Conservation (phyloP, 2,113 vertebrate species). For the Cromileptes altivelis region DNA sequence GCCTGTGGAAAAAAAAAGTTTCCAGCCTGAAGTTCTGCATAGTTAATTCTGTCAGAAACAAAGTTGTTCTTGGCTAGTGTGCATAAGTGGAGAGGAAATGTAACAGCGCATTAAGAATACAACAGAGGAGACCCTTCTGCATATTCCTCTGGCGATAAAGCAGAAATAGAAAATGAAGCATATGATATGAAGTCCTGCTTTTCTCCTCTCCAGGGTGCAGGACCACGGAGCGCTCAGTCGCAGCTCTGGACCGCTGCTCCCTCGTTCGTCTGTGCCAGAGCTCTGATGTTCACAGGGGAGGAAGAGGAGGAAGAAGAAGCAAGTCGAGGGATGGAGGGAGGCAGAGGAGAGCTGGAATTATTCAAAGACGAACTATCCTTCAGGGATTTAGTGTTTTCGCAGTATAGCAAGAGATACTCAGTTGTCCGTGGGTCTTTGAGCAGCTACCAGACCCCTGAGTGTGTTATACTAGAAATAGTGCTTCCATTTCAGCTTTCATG, state of each 20-base stretch:
- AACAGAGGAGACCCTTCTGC: constrained; percentile 64
- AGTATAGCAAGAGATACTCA: constrained; percentile 20
- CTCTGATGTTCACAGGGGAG: constrained; percentile 72
- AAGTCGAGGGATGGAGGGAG: constrained; percentile 36
- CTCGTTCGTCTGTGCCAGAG: constrained; percentile 56
- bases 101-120: constrained; percentile 76
- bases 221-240: constrained; percentile 47
- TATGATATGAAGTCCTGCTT: constrained; percentile 72
- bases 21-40: constrained; percentile 45
- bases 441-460: constrained; percentile 35
- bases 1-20: constrained; percentile 7
- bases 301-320: constrained; percentile 36
- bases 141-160: constrained; percentile 66
- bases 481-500: constrained; percentile 29
- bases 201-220: constrained; percentile 60
- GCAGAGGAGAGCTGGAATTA: constrained; percentile 55
- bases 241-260: constrained; percentile 55
- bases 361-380: constrained; percentile 64
- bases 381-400: constrained; percentile 60
- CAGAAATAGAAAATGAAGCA: constrained; percentile 73
- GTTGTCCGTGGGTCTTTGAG: constrained; percentile 44
- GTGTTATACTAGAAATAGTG: constrained; percentile 24
- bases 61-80: constrained; percentile 58
- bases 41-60: constrained; percentile 53
- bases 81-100: constrained; percentile 41